Conservation (phyloP, 2,888 invertebrate genomes). For the Idaea dimidiata region DNA sequence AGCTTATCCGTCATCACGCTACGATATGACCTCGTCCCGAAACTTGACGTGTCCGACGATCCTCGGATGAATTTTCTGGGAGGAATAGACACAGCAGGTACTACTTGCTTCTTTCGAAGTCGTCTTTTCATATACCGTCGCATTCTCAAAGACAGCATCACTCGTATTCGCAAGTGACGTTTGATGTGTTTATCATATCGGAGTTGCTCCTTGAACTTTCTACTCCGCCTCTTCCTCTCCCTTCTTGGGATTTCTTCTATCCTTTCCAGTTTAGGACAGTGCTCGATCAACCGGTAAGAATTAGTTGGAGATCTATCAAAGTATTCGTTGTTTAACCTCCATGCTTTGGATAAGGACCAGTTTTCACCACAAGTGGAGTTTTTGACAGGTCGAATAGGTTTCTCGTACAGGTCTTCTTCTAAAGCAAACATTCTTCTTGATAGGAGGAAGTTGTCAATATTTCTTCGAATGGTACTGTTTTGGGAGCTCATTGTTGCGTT, state of each 20-base stretch:
- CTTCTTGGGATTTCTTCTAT: conserved; percentile 67
- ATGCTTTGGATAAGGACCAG: conserved; percentile 76
- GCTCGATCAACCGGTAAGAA: conserved; percentile 46
- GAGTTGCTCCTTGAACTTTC: conserved; percentile 69
- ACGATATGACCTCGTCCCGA: conserved; percentile 67
- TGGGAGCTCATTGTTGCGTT: conserved; percentile 67
- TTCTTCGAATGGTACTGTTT: conserved; percentile 62
- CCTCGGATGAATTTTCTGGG: conserved; percentile 63
- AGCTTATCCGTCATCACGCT: conserved; percentile 69
- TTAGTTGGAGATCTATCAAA: conserved; percentile 57
- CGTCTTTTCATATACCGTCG: conserved; percentile 74
- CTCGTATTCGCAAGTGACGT: conserved; percentile 83
- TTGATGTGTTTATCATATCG: conserved; percentile 82
- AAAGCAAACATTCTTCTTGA: conserved; percentile 65
- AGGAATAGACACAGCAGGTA: conserved; percentile 56
- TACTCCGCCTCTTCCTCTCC: conserved; percentile 54
- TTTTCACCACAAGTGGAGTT: conserved; percentile 70
- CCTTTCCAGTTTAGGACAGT: conserved; percentile 49
- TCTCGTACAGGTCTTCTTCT: conserved; percentile 72
- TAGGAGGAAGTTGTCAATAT: conserved; percentile 67
- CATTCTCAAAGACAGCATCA: conserved; percentile 84
- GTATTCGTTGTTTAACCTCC: conserved; percentile 68
- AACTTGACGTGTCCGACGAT: conserved; percentile 58
- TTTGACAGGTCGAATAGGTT: conserved; percentile 60
- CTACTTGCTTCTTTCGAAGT: conserved; percentile 47